These are phyloP conservation scores for Lordiphosa clarofinis DNA, from an alignment of 1,140 invertebrate species.

Conservation along the genomic window DNA sequence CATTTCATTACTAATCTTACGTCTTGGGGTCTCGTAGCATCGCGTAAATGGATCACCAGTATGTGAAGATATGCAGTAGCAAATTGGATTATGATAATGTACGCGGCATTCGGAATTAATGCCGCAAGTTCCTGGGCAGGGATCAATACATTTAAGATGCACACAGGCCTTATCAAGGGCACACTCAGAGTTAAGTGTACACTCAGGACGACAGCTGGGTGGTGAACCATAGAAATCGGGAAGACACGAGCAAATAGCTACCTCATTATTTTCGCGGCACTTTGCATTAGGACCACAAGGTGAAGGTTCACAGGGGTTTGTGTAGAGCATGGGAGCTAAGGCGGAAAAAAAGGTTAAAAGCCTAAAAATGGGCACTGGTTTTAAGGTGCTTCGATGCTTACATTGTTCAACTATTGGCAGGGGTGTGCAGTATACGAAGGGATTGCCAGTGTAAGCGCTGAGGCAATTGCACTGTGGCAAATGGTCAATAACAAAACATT, in stretches of 20 bases:
- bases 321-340: constrained; percentile 27
- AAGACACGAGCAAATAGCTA: constrained; percentile 86
- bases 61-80: constrained; percentile 87
- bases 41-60: constrained; percentile 84
- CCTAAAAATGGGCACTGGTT: constrained; percentile 77
- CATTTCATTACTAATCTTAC: constrained; percentile 40
- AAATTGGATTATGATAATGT: constrained; percentile 86
- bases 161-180: constrained; percentile 84
- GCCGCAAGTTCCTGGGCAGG: constrained; percentile 88
- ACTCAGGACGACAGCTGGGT: constrained; percentile 88
- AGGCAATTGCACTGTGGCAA: constrained; percentile 86
- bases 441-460: constrained; percentile 85
- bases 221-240: constrained; percentile 86
- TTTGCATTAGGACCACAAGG: constrained; percentile 88
- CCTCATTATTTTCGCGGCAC: constrained; percentile 84
- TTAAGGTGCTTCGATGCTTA: constrained; percentile 79
- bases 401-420: constrained; percentile 68
- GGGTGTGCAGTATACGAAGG: constrained; percentile 82
- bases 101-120: constrained; percentile 86
- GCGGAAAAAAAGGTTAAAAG: neutral
- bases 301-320: constrained; percentile 83
- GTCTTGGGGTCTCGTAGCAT: constrained; percentile 81
- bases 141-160: constrained; percentile 86
- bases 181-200: constrained; percentile 88
- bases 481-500: constrained; percentile 88